Evolutionary conservation across 2,113 vertebrate genomes (phyloP).

Genomic region (Synodontis membranacea): DNA sequence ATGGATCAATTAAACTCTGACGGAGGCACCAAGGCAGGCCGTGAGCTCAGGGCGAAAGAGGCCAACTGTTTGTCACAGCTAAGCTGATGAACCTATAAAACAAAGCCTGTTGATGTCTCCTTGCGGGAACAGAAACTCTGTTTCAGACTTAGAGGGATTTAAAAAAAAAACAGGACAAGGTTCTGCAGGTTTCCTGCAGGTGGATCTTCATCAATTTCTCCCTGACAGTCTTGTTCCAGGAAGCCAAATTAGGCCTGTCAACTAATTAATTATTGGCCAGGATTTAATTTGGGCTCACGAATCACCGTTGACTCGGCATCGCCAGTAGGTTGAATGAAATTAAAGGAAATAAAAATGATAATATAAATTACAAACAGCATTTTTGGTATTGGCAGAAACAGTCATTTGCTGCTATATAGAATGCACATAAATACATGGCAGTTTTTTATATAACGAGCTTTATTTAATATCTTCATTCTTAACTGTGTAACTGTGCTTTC

Average conservation of each 20-base stretch:
- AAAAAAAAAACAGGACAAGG: not conserved
- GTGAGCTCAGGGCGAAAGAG: not conserved
- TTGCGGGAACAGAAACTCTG: not conserved
- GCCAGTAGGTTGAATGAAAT: not conserved
- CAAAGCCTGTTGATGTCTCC: not conserved
- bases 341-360: not conserved
- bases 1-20: slow-evolving; percentile 45
- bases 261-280: slow-evolving; percentile 28
- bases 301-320: slow-evolving; percentile 22
- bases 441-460: not conserved
- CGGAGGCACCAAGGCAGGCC: not conserved
- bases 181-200: not conserved
- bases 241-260: slow-evolving; percentile 26
- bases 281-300: not conserved
- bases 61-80: not conserved
- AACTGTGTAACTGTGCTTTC: not conserved
- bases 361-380: not conserved
- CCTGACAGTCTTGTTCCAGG: slow-evolving; percentile 35
- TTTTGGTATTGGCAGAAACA: too few relatives aligned
- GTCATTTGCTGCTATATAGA: too few relatives aligned
- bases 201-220: slow-evolving; percentile 28
- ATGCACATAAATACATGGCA: not conserved
- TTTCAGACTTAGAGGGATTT: not conserved
- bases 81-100: slow-evolving; percentile 9
- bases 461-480: not conserved